A percentile compares a stretch with the other conserved stretches of the same genome.
These are phyloP conservation scores for Ageneiosus marmoratus DNA, from an alignment of 2,113 vertebrate species.

Conservation along the genomic window DNA sequence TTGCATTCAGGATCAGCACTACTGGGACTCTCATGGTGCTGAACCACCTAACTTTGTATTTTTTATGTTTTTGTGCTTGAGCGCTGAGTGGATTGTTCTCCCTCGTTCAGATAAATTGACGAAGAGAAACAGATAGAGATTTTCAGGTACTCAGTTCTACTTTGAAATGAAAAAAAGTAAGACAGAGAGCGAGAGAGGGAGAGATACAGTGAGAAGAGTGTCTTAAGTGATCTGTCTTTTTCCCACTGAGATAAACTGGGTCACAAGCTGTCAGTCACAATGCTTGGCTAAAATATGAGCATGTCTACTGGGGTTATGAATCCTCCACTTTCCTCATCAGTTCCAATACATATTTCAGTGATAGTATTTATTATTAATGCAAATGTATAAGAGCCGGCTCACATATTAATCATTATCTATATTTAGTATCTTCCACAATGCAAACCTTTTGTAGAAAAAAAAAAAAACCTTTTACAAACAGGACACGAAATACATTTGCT, in stretches of 20 bases:
- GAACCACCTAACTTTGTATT: background rate
- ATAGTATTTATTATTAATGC: slow-evolving; percentile 3
- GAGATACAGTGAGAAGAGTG: background rate
- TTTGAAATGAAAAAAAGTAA: background rate
- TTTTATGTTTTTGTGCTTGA: slow-evolving; percentile 26
- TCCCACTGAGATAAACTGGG: slow-evolving; percentile 32
- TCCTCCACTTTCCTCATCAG: slow-evolving; percentile 4
- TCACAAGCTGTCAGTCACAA: slow-evolving; percentile 36
- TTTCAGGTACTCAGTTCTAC: slow-evolving; percentile 9
- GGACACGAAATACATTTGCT: slow-evolving; percentile 15
- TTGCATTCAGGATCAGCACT: slow-evolving; percentile 7
- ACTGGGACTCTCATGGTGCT: background rate
- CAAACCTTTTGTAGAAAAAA: background rate
- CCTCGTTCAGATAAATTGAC: slow-evolving; percentile 1
- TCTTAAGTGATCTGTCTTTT: slow-evolving; percentile 25
- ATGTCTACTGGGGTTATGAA: slow-evolving; percentile 23
- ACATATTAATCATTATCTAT: slow-evolving; percentile 18
- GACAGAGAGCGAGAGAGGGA: background rate
- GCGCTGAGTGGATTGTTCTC: background rate
- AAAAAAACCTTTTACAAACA: background rate
- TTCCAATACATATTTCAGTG: slow-evolving; percentile 21
- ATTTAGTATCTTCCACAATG: slow-evolving; percentile 7
- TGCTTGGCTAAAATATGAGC: slow-evolving; percentile 14
- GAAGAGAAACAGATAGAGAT: slow-evolving; percentile 3
- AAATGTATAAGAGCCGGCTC: slow-evolving; percentile 9